Percentiles rank a stretch among this genome's conserved stretches.
Conservation (phyloP, 2,888 invertebrate species). For the Cheilosia vulpina region DNA sequence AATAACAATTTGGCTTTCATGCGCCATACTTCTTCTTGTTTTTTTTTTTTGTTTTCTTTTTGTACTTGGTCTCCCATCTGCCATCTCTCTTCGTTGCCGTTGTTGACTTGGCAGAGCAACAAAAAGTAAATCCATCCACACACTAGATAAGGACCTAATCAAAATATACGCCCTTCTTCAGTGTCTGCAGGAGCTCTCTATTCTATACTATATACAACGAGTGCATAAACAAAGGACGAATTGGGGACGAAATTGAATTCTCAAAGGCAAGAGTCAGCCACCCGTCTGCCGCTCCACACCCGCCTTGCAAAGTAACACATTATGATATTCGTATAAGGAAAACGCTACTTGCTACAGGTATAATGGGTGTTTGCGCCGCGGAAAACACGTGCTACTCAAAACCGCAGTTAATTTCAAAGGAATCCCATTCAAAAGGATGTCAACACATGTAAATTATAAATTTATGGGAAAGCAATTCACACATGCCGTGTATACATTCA, state of each 20-base stretch:
- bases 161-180: constrained; percentile 64
- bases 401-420: constrained; percentile 72
- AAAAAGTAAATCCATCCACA: constrained; percentile 62
- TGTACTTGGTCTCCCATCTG: too few species aligned
- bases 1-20: constrained; percentile 73
- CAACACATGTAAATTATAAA: constrained; percentile 69
- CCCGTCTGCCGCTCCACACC: neutral
- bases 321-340: constrained; percentile 54
- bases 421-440: constrained; percentile 70
- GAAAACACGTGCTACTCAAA: constrained; percentile 45
- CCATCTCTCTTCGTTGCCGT: too few species aligned
- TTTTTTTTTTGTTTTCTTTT: neutral
- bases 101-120: constrained; percentile 39
- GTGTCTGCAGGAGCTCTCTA: constrained; percentile 53
- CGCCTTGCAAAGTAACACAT: constrained; percentile 17
- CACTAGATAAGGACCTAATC: constrained; percentile 74
- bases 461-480: constrained; percentile 74
- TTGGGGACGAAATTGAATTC: constrained; percentile 70
- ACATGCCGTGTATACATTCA: constrained; percentile 49
- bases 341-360: constrained; percentile 54
- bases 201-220: constrained; percentile 20
- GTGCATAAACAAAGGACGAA: constrained; percentile 65
- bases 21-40: constrained; percentile 16
- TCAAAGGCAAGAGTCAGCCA: constrained; percentile 39
- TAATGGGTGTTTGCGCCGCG: constrained; percentile 63